phyloP scores from a whole-genome alignment of 1,140 invertebrate species.

The Drosophila mojavensis region DNA sequence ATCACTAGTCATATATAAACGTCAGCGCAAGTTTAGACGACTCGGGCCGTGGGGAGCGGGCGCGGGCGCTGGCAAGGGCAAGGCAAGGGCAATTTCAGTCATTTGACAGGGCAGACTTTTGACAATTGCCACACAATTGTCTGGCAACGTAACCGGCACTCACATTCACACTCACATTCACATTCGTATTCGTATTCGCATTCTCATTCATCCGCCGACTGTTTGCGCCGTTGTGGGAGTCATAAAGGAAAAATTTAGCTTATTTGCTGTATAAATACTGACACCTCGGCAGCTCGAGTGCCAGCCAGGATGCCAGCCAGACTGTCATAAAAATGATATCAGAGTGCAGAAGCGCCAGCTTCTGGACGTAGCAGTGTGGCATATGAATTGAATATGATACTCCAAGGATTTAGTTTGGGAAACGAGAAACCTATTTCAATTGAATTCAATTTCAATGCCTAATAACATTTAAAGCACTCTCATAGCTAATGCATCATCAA shows the following conservation, averaged over 20 bases:
- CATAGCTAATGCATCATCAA: conserved; percentile 59
- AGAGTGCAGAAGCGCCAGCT: neutral
- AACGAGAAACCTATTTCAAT: neutral
- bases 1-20: conserved; percentile 78
- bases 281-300: conserved; percentile 55
- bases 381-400: no score
- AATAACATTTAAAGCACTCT: neutral
- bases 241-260: conserved; percentile 79
- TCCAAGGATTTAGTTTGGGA: no score
- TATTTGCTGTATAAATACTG: conserved; percentile 81
- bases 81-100: conserved; percentile 32
- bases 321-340: conserved; percentile 53
- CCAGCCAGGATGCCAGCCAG: conserved; percentile 26
- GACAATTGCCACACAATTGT: conserved; percentile 81
- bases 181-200: conserved; percentile 18
- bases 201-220: conserved; percentile 40
- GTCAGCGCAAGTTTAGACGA: conserved; percentile 39
- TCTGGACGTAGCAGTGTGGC: conserved; percentile 1
- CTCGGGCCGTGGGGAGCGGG: no score
- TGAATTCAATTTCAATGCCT: conserved; percentile 34
- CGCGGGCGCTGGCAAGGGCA: no score
- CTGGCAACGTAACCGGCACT: conserved; percentile 48
- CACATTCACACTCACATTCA: conserved; percentile 9
- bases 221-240: conserved; percentile 59
- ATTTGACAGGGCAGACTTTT: conserved; percentile 65